Base-by-base conservation (phyloP, 2,113 vertebrate genomes). In the Cheirogaleus medius region DNA sequence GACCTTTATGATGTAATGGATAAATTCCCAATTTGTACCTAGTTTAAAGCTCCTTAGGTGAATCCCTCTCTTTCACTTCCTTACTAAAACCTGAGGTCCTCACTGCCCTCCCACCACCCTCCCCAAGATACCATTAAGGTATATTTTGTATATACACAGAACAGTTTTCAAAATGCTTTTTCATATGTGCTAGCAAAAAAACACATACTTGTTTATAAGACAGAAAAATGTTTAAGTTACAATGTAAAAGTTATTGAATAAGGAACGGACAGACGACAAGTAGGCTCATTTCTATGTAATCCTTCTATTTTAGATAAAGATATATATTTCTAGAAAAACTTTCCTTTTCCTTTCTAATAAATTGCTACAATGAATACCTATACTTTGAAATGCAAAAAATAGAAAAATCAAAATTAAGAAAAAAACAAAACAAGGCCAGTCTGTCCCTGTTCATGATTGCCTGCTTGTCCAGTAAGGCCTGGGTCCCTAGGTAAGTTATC, bases 401-500 rank as follows among this genome's bases (percentile, higher is more conserved):
- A 83, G 11, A 96, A 73, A 39, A 89, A 37, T 34, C 27, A 92
- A 73, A 47, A 74, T 47, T 49, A 4, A 64, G 73, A 39, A 49
- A 20, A 69, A n/a, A 34, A 90, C 52, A 56, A 80, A 78, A 44
- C 14, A 90, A 87, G 69, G 84, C 34, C 95, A 94, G 78, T 76
- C 42, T 95, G 93, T 23, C 90, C 39, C 85, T 95, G 91, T 44
- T 81, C 87, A 64, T 73, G 88, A 86, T 18, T 97, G 90, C 91
- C 81, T 69, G 87, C 93, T 95, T 87, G 82, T 95, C 90, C 94
- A 81, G 54, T 52, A 91, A 95, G 77, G 76, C 89, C 91, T 96
- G 95, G 64, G 29, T 93, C 94, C 91, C 95, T 97, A 97, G 94
- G 97, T 92, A 95, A 96, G 92, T 92, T 88, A 95, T 96, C 94